phyloP scores from a whole-genome alignment of 2,888 invertebrate species.

The Dysmachus trigonus region DNA sequence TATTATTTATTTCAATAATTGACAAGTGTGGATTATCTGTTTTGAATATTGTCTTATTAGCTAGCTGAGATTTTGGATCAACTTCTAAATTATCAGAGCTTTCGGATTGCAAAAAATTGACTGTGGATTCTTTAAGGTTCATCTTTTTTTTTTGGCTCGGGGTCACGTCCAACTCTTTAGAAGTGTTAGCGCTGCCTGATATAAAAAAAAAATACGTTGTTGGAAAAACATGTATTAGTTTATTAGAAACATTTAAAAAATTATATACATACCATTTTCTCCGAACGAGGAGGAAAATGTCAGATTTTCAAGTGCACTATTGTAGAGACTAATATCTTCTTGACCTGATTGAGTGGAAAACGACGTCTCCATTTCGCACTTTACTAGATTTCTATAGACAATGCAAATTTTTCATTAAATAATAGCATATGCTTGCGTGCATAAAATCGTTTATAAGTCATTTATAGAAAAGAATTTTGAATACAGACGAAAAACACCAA shows the following conservation, averaged over 20 bases:
- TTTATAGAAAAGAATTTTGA: not conserved
- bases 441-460: not conserved
- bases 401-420: not conserved
- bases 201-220: not conserved
- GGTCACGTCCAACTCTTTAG: constrained; percentile 39
- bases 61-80: constrained; percentile 63
- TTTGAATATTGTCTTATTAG: constrained; percentile 64
- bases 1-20: constrained; percentile 64
- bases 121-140: constrained; percentile 53
- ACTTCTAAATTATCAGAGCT: constrained; percentile 62
- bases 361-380: constrained; percentile 17
- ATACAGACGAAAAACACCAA: not conserved
- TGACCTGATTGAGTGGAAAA: constrained; percentile 39
- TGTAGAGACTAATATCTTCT: constrained; percentile 56
- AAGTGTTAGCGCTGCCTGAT: constrained; percentile 54
- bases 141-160: constrained; percentile 25
- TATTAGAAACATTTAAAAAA: not conserved
- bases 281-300: constrained; percentile 56
- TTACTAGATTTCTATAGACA: not conserved
- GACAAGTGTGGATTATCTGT: constrained; percentile 63
- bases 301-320: constrained; percentile 59
- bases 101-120: constrained; percentile 50
- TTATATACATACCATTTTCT: constrained; percentile 54
- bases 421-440: not conserved
- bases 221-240: not conserved